Evolutionary conservation across 2,797 vertebrate genomes (phyloP).

Genomic region (Sebastolobus altivelis): DNA sequence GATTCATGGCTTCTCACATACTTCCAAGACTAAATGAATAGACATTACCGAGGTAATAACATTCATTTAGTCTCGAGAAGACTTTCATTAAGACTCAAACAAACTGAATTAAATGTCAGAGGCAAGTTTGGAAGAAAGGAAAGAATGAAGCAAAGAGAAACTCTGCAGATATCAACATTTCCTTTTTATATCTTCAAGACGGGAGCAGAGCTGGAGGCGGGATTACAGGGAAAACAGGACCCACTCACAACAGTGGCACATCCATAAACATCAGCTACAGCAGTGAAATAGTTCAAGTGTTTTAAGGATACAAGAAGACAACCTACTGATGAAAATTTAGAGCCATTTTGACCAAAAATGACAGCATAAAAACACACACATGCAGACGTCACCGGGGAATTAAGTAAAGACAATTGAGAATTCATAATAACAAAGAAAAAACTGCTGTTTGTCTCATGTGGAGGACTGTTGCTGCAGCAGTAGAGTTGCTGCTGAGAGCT

Average conservation of each 20-base stretch:
- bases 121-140: background rate
- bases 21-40: slow-evolving; percentile 3
- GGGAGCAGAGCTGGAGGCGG: background rate
- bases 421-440: background rate
- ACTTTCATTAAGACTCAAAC: background rate
- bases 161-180: background rate
- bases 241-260: no score
- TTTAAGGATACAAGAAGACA: background rate
- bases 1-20: background rate
- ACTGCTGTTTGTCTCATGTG: slow-evolving; percentile 6
- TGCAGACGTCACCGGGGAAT: background rate
- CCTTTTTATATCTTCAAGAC: background rate
- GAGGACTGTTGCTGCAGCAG: background rate
- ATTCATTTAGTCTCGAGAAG: background rate
- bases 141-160: background rate
- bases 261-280: background rate
- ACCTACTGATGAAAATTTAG: background rate
- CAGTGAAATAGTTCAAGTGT: background rate
- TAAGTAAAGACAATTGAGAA: background rate
- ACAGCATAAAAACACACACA: background rate
- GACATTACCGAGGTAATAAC: slow-evolving; percentile 2
- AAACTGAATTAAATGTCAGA: background rate
- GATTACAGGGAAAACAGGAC: background rate
- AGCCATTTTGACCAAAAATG: background rate
- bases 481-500: slow-evolving; percentile 12